Percentiles rank a stretch among this genome's conserved stretches.
These are phyloP conservation scores for Synergus gifuensis DNA, from an alignment of 2,888 invertebrate species.

Conservation along the genomic window DNA sequence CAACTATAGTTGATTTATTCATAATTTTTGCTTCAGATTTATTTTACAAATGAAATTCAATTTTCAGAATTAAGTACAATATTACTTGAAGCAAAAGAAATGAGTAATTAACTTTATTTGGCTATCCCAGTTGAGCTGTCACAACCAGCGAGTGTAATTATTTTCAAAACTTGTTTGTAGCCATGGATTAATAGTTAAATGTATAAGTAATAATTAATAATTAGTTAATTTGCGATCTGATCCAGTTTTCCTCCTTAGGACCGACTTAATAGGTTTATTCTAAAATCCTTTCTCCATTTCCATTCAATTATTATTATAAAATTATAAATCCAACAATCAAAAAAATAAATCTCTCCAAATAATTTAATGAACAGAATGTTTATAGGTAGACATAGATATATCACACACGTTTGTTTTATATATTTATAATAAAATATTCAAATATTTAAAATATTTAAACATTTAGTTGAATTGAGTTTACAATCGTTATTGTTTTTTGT, in stretches of 20 bases:
- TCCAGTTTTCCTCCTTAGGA: conserved; percentile 12
- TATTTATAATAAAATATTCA: conserved; percentile 55
- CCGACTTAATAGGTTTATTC: conserved; percentile 19
- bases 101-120: too few relatives aligned
- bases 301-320: conserved; percentile 34
- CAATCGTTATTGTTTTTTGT: neutral
- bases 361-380: conserved; percentile 7
- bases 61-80: too few relatives aligned
- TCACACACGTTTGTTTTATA: conserved; percentile 46
- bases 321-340: conserved; percentile 21
- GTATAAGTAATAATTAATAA: neutral
- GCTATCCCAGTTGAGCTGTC: conserved; percentile 3
- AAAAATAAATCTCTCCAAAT: conserved; percentile 30
- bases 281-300: conserved; percentile 33
- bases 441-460: conserved; percentile 43
- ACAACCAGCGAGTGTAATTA: conserved; percentile 30
- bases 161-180: neutral
- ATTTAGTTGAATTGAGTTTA: neutral
- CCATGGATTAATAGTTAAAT: too few relatives aligned
- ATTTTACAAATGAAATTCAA: too few relatives aligned
- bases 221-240: conserved; percentile 6
- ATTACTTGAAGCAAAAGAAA: too few relatives aligned
- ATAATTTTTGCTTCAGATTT: too few relatives aligned
- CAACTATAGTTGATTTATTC: too few relatives aligned
- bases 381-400: conserved; percentile 42